Conservation (phyloP, 1,140 invertebrate genomes). For the Lepidurus couesii region DNA sequence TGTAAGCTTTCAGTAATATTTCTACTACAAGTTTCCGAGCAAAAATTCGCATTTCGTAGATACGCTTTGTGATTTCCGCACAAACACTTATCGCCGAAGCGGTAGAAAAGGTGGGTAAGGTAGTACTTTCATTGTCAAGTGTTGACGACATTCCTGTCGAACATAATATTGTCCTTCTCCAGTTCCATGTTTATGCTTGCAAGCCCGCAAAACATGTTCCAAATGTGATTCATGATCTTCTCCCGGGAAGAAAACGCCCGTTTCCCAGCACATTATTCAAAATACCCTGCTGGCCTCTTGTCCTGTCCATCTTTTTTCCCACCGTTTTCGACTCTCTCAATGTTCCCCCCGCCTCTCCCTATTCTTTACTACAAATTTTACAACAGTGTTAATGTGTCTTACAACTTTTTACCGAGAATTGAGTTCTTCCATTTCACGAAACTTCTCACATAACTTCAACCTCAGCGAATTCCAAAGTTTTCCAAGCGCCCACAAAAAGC, state of each 20-base stretch:
- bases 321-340: not conserved
- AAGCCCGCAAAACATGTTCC: not conserved
- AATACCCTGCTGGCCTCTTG: not conserved
- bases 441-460: no score
- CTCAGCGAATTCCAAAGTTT: not conserved
- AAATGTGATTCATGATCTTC: conserved; percentile 12
- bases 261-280: conserved; percentile 22
- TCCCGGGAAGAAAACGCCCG: not conserved
- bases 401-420: not conserved
- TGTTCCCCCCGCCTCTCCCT: not conserved
- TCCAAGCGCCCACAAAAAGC: not conserved
- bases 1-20: no score
- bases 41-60: no score
- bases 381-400: not conserved
- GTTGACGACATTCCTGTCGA: conserved; percentile 21
- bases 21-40: no score
- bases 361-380: not conserved
- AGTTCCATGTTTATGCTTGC: conserved; percentile 7
- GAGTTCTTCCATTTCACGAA: no score
- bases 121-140: not conserved
- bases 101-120: not conserved
- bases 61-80: no score
- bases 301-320: not conserved
- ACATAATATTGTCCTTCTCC: conserved; percentile 19
- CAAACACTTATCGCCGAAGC: not conserved